Percentiles rank a stretch among this genome's conserved stretches.
Conservation (phyloP, 35 echinoderm and acorn worm genomes). For the Heliocidaris erythrogramma region DNA sequence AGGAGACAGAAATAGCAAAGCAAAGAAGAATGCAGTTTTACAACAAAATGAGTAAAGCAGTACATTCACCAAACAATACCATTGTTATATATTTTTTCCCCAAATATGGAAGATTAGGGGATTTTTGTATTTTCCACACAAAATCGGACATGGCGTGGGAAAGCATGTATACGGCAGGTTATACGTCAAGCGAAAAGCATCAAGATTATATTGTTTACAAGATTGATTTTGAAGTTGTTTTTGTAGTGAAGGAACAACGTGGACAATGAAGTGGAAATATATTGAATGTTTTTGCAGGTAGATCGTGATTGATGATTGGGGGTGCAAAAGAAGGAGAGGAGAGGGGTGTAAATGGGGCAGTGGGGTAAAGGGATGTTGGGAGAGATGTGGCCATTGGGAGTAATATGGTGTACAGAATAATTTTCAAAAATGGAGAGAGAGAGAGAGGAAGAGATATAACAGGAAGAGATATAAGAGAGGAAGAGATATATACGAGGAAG, state of each 20-base stretch:
- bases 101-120: neutral
- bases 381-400: neutral
- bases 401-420: neutral
- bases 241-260: neutral
- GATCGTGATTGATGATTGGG: neutral
- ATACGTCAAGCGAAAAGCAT: neutral
- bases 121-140: neutral
- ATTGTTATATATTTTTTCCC: neutral
- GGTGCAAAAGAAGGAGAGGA: neutral
- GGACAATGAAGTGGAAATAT: neutral
- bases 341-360: neutral
- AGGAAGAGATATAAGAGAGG: neutral
- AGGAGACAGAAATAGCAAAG: neutral
- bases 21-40: neutral
- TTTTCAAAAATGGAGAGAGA: constrained; percentile 20
- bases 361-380: neutral
- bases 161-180: neutral
- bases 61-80: constrained; percentile 6
- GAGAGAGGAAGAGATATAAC: constrained; percentile 17
- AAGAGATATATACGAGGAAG: neutral
- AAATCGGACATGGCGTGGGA: neutral
- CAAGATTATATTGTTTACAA: neutral
- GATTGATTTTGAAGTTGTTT: neutral
- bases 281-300: neutral
- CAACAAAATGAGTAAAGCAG: neutral